These are phyloP conservation scores for Ispidina picta DNA, from an alignment of 2,797 vertebrate species.

Conservation along the genomic window DNA sequence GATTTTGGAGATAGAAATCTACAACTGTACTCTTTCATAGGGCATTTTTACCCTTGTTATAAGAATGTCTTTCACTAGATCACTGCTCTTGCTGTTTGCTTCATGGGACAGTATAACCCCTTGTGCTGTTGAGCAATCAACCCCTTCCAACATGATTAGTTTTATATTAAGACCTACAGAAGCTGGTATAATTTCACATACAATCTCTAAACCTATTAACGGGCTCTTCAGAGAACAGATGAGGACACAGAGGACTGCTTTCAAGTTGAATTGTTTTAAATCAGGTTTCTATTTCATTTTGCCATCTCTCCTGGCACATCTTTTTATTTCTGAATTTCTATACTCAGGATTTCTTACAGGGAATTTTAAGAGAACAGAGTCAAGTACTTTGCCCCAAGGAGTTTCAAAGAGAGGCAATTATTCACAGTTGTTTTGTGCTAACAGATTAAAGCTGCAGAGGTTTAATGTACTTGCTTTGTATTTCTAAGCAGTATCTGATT, in stretches of 20 bases:
- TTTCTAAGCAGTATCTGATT: neutral
- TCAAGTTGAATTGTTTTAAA: neutral
- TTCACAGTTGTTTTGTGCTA: neutral
- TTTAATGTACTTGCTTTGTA: neutral
- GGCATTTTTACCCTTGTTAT: neutral
- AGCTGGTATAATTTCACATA: neutral
- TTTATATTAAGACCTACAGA: neutral
- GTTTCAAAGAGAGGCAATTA: neutral
- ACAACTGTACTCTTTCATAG: neutral
- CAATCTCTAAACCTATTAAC: neutral
- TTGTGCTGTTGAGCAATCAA: neutral
- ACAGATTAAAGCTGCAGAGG: neutral
- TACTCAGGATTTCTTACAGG: neutral
- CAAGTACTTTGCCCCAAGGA: neutral
- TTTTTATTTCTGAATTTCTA: neutral
- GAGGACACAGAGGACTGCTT: neutral
- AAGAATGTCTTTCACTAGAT: neutral
- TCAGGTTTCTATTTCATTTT: neutral
- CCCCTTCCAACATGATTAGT: neutral
- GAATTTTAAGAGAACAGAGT: neutral
- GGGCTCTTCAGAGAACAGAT: neutral
- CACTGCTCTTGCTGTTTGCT: neutral
- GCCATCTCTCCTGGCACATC: neutral
- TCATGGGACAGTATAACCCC: neutral
- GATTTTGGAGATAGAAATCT: neutral